phyloP scores from a whole-genome alignment of 2,888 invertebrate species.

The Calliscelio sp. region DNA sequence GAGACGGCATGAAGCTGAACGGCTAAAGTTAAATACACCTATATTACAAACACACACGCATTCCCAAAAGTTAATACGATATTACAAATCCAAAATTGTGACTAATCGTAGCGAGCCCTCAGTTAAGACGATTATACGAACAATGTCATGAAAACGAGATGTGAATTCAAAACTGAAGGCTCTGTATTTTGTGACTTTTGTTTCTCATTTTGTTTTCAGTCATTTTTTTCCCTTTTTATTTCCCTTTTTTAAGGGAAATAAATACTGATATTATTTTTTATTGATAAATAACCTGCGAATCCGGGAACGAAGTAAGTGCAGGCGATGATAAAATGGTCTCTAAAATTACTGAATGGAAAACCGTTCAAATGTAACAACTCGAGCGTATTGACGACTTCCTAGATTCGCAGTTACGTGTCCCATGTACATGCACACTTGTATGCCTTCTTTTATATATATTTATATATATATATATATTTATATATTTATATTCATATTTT shows the following conservation, averaged over 20 bases:
- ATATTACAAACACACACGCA: slow-evolving; percentile 83
- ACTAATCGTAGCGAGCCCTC: not conserved
- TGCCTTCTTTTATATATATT: slow-evolving; percentile 25
- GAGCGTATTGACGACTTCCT: slow-evolving; percentile 1
- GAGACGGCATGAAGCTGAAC: slow-evolving; percentile 85
- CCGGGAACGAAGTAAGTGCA: slow-evolving; percentile 1
- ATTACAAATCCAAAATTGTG: slow-evolving; percentile 17
- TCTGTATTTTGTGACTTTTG: no score
- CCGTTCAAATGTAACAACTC: slow-evolving; percentile 35
- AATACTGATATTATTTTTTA: no score
- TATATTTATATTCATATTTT: slow-evolving; percentile 60
- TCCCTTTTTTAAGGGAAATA: no score
- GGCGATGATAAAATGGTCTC: slow-evolving; percentile 16
- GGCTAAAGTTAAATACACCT: slow-evolving; percentile 84
- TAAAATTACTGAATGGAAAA: slow-evolving; percentile 19
- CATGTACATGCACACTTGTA: slow-evolving; percentile 24
- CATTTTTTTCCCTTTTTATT: no score
- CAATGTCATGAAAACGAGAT: not conserved
- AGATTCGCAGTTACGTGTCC: slow-evolving; percentile 47
- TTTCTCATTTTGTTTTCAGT: no score
- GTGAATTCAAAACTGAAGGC: no score
- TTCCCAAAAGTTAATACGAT: slow-evolving; percentile 68
- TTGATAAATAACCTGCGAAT: slow-evolving; percentile 31
- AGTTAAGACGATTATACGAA: not conserved
- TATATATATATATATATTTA: slow-evolving; percentile 55